Evolutionary conservation across 2,888 invertebrate species (phyloP), one percentile per base, ranked within the genome.

Genomic region (Sminthurinus aureus): DNA sequence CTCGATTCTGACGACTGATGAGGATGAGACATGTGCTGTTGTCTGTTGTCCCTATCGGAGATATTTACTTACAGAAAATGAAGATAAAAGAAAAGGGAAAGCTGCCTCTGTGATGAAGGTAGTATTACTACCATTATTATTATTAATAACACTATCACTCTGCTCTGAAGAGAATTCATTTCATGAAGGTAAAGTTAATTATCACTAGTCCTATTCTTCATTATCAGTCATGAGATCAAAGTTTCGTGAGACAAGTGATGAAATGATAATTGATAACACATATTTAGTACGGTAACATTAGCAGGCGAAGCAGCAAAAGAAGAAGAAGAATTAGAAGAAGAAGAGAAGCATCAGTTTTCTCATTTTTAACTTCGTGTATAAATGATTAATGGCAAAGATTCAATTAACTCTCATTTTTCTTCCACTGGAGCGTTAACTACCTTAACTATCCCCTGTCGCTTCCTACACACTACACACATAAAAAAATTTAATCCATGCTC

Each of bases 391-490:
- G 52, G 80, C 18, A 20, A 38, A 38, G 38, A 51, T 80, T 80
- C 80, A 80, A 80, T 80, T 81, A 81, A 81, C 81, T 74, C 81
- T 81, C 74, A 81, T 81, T 81, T 81, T 81, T 81, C 81, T 74
- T 74, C 66, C 75, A 74, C 51, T 75, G 50, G 79, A 69, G 69
- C 79, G 79, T 79, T 79, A 79, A 79, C 79, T 79, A 79, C 79
- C 69, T 79, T 79, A 79, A 79, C 79, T 79, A 79, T 69, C 79
- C 69, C 79, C 79, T 79, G 79, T 79, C 69, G 79, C 50, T 52
- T 18, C 24, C 8, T 71, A 22, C 71, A 38, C 67, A 66, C 58
- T 77, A 18, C 58, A 66, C 3, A 22, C 6, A 67, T 12, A 38
- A 67, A 22, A 71, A 24, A 51, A 3, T 79, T 22, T 20, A 79